phyloP scores from a whole-genome alignment of 1,140 invertebrate species.

The Calliopsis andreniformis region DNA sequence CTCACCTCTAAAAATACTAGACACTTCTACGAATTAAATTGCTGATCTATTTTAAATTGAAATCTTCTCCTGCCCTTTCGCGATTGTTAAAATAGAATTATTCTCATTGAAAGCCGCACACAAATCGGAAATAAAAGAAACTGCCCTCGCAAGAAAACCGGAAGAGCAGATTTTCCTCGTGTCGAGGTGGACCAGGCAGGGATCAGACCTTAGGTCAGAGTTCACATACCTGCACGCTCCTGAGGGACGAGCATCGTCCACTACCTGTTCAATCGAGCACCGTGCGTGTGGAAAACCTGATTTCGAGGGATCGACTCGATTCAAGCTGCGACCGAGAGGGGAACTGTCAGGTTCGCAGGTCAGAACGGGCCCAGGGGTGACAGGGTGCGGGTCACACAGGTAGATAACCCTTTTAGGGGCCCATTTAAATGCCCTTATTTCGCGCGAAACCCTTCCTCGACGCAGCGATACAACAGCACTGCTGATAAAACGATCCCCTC shows the following conservation, averaged over 20 bases:
- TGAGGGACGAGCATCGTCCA: conserved; percentile 19
- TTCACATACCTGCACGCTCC: conserved; percentile 74
- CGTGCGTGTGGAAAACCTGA: conserved; percentile 64
- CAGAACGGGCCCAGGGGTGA: conserved; percentile 56
- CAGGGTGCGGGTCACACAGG: conserved; percentile 73
- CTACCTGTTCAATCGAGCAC: conserved; percentile 55
- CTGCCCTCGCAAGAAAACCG: conserved; percentile 3
- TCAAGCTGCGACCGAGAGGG: conserved; percentile 11
- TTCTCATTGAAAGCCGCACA: no score
- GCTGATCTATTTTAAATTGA: no score
- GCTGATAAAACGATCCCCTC: conserved; percentile 6
- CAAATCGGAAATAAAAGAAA: background rate
- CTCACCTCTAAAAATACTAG: no score
- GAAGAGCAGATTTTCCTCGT: background rate
- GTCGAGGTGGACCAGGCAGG: conserved; percentile 45
- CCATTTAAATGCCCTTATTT: conserved; percentile 75
- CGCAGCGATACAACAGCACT: background rate
- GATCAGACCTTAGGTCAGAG: conserved; percentile 63
- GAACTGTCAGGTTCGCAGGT: conserved; percentile 54
- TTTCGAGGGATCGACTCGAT: conserved; percentile 39
- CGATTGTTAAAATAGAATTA: no score
- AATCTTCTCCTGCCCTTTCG: no score
- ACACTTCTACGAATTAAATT: no score
- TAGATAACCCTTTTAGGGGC: conserved; percentile 76
- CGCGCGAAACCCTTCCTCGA: background rate